phyloP scores from a whole-genome alignment of 2,888 invertebrate genomes.

The Cactoblastis cactorum region DNA sequence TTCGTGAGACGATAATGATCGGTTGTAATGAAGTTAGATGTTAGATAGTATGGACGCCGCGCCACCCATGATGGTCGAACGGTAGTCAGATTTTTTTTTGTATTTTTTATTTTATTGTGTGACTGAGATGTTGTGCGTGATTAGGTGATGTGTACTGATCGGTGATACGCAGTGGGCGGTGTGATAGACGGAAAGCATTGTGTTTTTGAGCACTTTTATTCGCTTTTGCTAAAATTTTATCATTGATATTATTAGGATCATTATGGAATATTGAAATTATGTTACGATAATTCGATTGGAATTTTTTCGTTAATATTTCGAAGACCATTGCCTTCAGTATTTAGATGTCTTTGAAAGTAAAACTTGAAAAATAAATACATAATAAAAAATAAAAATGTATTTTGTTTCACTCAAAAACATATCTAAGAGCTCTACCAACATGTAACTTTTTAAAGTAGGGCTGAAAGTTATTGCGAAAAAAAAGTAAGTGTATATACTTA shows the following conservation, averaged over 20 bases:
- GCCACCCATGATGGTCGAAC: constrained; percentile 59
- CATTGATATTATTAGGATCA: too few relatives aligned
- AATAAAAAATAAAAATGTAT: too few relatives aligned
- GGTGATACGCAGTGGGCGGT: constrained; percentile 13
- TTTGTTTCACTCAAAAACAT: too few relatives aligned
- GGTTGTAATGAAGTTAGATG: constrained; percentile 70
- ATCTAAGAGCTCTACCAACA: too few relatives aligned
- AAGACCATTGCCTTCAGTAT: too few relatives aligned
- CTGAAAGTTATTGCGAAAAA: neutral
- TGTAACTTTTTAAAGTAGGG: too few relatives aligned
- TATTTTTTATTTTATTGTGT: constrained; percentile 49
- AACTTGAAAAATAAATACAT: too few relatives aligned
- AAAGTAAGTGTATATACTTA: neutral
- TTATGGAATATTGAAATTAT: too few relatives aligned
- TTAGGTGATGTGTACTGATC: constrained; percentile 12
- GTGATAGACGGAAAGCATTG: neutral
- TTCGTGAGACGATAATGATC: constrained; percentile 74
- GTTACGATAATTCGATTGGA: too few relatives aligned
- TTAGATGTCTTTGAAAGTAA: too few relatives aligned
- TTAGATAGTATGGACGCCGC: constrained; percentile 38
- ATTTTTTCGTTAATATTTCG: too few relatives aligned
- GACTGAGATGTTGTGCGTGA: constrained; percentile 41
- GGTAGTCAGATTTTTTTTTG: constrained; percentile 58
- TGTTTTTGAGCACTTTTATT: neutral
- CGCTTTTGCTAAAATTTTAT: too few relatives aligned